phyloP scores from a whole-genome alignment of 2,888 invertebrate species.

The Eudasyphora cyanicolor region DNA sequence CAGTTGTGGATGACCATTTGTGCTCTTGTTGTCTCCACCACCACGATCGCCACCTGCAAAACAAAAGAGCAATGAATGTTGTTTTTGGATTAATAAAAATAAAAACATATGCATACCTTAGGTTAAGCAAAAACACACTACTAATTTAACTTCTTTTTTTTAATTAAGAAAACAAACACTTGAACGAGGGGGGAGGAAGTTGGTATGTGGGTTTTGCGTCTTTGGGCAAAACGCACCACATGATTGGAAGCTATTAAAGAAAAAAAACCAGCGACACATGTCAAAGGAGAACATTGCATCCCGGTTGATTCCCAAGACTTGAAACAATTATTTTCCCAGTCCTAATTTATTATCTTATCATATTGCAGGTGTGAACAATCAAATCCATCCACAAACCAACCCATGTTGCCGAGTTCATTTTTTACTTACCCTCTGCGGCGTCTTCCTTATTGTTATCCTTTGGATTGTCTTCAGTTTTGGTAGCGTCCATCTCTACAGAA shows the following conservation, averaged over 20 bases:
- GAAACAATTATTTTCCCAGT: constrained; percentile 27
- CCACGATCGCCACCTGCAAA: constrained; percentile 60
- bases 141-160: constrained; percentile 7
- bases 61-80: constrained; percentile 72
- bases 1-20: constrained; percentile 43
- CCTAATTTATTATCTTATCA: constrained; percentile 36
- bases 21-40: no score
- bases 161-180: neutral
- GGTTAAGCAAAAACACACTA: constrained; percentile 48
- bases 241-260: neutral
- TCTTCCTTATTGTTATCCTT: constrained; percentile 55
- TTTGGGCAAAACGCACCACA: neutral
- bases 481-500: constrained; percentile 39
- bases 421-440: constrained; percentile 56
- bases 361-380: no score
- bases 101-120: constrained; percentile 73
- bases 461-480: constrained; percentile 46
- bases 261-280: no score
- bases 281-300: neutral
- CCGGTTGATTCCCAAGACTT: no score
- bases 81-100: constrained; percentile 71
- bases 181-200: neutral
- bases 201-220: neutral
- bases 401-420: neutral
- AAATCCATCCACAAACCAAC: no score